phyloP scores from a whole-genome alignment of 2,888 invertebrate genomes.

The Capitulum mitella region DNA sequence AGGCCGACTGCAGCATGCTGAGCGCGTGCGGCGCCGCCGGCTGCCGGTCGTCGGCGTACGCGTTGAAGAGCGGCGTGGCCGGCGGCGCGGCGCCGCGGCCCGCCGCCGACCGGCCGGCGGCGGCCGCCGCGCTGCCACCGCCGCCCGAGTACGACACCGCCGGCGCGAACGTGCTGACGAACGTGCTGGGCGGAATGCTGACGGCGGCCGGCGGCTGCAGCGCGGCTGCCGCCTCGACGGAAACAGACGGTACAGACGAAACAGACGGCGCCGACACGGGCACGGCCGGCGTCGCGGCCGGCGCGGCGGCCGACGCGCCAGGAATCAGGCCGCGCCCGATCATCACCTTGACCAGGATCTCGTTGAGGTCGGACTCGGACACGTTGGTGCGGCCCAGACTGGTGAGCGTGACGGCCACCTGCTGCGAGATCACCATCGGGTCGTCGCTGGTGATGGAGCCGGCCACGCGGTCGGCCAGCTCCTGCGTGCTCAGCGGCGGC shows the following conservation, averaged over 20 bases:
- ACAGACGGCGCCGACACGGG: slow-evolving; percentile 31
- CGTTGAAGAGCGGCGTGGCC: slow-evolving; percentile 11
- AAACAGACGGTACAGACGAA: slow-evolving; percentile 31
- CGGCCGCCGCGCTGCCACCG: background rate
- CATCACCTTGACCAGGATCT: slow-evolving; percentile 59
- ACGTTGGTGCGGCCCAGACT: slow-evolving; percentile 74
- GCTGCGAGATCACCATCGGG: slow-evolving; percentile 68
- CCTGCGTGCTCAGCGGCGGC: slow-evolving; percentile 40
- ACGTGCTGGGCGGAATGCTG: background rate
- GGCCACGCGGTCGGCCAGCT: slow-evolving; percentile 26
- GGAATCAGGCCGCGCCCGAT: slow-evolving; percentile 15
- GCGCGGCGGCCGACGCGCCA: background rate
- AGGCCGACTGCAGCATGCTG: slow-evolving; percentile 38
- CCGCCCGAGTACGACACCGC: background rate
- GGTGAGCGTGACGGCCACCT: slow-evolving; percentile 69
- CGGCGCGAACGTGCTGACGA: background rate
- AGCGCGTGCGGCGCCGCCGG: slow-evolving; percentile 32
- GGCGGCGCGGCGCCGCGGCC: slow-evolving; percentile 1
- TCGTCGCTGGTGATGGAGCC: slow-evolving; percentile 47
- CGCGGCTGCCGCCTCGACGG: slow-evolving; percentile 3
- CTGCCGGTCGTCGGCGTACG: slow-evolving; percentile 1
- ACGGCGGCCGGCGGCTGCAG: background rate
- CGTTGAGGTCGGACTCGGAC: slow-evolving; percentile 67
- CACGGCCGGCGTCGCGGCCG: background rate
- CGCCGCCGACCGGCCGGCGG: background rate